These are phyloP conservation scores for Oreochromis grahami DNA, from an alignment of 2,797 vertebrate species.

Conservation along the genomic window DNA sequence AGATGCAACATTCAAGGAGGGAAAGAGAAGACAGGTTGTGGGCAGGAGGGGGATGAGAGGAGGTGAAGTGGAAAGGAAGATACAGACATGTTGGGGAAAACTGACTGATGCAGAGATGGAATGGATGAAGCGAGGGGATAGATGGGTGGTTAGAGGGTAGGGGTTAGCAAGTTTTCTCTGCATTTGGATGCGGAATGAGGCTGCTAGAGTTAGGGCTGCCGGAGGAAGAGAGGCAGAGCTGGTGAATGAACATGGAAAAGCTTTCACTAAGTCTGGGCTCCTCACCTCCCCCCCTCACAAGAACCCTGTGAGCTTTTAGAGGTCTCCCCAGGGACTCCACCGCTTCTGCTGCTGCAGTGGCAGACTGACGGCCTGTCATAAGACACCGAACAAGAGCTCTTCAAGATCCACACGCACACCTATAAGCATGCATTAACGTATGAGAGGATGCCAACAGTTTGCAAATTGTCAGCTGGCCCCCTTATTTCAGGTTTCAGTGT, in stretches of 20 bases:
- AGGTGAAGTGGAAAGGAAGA: slow-evolving; percentile 63
- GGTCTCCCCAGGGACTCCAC: slow-evolving; percentile 48
- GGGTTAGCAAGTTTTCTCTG: slow-evolving; percentile 47
- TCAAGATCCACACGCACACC: slow-evolving; percentile 20
- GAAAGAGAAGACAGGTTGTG: slow-evolving; percentile 25
- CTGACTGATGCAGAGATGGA: slow-evolving; percentile 51
- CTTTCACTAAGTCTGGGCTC: slow-evolving; percentile 71
- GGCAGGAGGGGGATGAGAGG: slow-evolving; percentile 21
- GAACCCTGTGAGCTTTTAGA: slow-evolving; percentile 69
- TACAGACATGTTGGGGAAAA: slow-evolving; percentile 51
- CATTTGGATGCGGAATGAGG: slow-evolving; percentile 57
- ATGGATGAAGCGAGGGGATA: slow-evolving; percentile 13
- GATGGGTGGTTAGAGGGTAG: slow-evolving; percentile 29
- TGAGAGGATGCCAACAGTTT: not conserved
- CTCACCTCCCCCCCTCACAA: not conserved
- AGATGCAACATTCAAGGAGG: slow-evolving; percentile 28
- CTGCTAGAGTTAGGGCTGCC: slow-evolving; percentile 12
- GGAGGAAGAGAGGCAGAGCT: slow-evolving; percentile 37
- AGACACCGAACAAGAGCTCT: slow-evolving; percentile 31
- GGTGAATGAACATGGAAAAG: slow-evolving; percentile 77
- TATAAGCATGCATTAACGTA: not conserved
- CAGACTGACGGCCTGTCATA: slow-evolving; percentile 65
- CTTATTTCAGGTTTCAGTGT: not conserved
- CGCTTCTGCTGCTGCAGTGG: slow-evolving; percentile 39
- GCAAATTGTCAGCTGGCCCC: not conserved